Percentiles rank a stretch among this genome's conserved stretches.
Evolutionary conservation across 1,140 invertebrate genomes (phyloP).

Genomic region (Aphis gossypii): DNA sequence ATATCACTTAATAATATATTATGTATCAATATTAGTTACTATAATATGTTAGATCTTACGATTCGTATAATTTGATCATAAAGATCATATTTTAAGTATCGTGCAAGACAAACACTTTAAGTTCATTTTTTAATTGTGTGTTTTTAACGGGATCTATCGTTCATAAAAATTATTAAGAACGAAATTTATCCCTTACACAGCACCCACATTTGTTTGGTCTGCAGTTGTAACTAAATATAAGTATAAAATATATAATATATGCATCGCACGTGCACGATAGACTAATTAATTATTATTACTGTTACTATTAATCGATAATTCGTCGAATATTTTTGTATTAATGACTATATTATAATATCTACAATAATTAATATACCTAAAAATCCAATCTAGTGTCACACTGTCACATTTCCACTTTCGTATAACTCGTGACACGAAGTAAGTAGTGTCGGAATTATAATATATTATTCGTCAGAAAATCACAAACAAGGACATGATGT

Average conservation of each 20-base stretch:
- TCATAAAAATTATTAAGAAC: neutral
- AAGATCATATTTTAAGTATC: neutral
- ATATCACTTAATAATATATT: neutral
- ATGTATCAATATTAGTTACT: neutral
- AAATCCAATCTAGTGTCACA: neutral
- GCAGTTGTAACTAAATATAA: neutral
- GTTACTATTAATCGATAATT: neutral
- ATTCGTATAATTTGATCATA: neutral
- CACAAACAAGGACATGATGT: neutral
- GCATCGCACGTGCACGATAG: neutral
- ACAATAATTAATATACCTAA: no score
- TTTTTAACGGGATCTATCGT: neutral
- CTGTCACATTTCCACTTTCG: neutral
- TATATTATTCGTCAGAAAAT: neutral
- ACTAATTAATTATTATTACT: neutral
- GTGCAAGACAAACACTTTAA: neutral
- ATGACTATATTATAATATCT: neutral
- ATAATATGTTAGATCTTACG: neutral
- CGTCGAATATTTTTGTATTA: neutral
- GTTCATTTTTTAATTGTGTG: neutral
- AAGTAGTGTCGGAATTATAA: neutral
- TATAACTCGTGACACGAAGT: neutral
- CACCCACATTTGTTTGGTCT: neutral
- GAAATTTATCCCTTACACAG: neutral
- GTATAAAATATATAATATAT: neutral